Percentiles rank a stretch among this genome's conserved stretches.
These are phyloP conservation scores for Himalopsyche anomala DNA, from an alignment of 2,888 invertebrate species.

Conservation along the genomic window DNA sequence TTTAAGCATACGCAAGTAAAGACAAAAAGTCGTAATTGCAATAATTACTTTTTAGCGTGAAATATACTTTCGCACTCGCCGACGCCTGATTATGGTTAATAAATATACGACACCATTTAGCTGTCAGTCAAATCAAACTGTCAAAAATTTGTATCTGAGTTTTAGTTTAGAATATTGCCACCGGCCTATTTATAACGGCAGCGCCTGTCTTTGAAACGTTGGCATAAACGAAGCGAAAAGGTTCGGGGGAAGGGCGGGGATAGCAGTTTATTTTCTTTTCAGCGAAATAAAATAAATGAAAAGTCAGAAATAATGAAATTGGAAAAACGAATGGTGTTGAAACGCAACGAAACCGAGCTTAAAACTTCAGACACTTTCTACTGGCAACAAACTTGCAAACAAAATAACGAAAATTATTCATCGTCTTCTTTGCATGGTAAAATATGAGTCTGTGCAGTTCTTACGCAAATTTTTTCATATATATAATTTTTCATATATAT, in stretches of 20 bases:
- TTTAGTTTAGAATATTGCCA: slow-evolving; percentile 3
- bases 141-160: not conserved
- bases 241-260: not conserved
- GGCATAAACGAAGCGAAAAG: not conserved
- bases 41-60: too few relatives aligned
- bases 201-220: slow-evolving; percentile 9
- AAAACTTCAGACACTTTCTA: not conserved
- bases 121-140: too few relatives aligned
- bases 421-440: not conserved
- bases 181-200: slow-evolving; percentile 15
- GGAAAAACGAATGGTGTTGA: slow-evolving; percentile 22
- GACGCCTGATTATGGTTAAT: too few relatives aligned
- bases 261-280: slow-evolving; percentile 13
- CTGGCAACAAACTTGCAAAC: not conserved
- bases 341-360: not conserved
- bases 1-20: too few relatives aligned
- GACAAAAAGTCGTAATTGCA: too few relatives aligned
- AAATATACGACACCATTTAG: too few relatives aligned
- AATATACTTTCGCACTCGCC: too few relatives aligned
- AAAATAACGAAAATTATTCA: slow-evolving; percentile 15
- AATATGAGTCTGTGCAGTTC: too few relatives aligned
- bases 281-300: slow-evolving; percentile 22
- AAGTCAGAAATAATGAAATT: slow-evolving; percentile 27
- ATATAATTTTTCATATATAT: too few relatives aligned
- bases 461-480: too few relatives aligned